These are phyloP conservation scores for Bubo blakistoni DNA, from an alignment of 2,113 vertebrate species.

Conservation along the genomic window DNA sequence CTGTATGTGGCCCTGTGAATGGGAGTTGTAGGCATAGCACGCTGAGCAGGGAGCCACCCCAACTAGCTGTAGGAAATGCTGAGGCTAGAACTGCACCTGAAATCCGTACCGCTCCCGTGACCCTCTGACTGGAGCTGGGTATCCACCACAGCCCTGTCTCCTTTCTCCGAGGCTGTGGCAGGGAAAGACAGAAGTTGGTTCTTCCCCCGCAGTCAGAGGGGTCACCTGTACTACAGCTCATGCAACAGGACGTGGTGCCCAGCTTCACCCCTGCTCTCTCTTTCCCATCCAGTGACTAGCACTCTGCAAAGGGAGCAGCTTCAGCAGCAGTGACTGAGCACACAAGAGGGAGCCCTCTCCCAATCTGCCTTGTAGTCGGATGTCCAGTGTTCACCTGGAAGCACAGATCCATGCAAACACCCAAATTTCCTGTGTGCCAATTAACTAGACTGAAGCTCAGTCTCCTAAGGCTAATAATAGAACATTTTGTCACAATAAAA, in stretches of 20 bases:
- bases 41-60: not conserved
- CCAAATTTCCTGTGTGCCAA: not conserved
- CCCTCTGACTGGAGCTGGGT: not conserved
- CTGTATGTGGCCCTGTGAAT: accelerated
- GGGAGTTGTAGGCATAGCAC: not conserved
- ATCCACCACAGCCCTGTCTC: not conserved
- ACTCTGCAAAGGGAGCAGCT: not conserved
- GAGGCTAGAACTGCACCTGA: not conserved
- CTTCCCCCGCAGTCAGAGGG: not conserved
- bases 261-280: accelerated
- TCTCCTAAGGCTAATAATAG: not conserved
- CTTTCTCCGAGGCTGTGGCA: not conserved
- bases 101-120: not conserved
- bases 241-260: accelerated
- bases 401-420: not conserved
- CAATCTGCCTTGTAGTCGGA: accelerated
- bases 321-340: not conserved
- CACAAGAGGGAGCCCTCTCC: slow-evolving; percentile 23
- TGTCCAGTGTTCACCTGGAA: not conserved
- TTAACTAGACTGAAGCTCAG: not conserved
- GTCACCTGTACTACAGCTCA: accelerated
- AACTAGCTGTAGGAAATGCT: not conserved
- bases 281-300: not conserved
- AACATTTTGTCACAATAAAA: not conserved
- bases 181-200: accelerated